Evolutionary conservation across 2,797 vertebrate genomes (phyloP).

Genomic region (Pempheris klunzingeri): DNA sequence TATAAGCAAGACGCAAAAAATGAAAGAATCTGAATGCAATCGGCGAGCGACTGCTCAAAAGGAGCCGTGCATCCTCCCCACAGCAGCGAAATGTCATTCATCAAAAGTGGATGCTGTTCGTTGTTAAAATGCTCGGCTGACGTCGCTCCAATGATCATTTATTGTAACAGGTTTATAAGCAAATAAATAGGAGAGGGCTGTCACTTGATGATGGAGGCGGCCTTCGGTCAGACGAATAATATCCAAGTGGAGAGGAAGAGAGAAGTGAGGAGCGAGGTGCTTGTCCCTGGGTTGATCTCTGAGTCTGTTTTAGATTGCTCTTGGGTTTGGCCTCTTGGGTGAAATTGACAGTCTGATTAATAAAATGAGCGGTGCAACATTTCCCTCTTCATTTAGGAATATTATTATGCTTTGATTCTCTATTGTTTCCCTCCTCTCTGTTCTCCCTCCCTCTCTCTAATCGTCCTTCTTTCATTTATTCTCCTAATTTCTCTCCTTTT

Average conservation of each 20-base stretch:
- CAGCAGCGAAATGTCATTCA: slow-evolving; percentile 94
- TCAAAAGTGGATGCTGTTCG: slow-evolving; percentile 94
- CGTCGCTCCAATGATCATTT: slow-evolving; percentile 99
- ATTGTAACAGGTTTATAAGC: slow-evolving; percentile 99
- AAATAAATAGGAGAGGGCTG: slow-evolving; percentile 99
- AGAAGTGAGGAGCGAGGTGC: slow-evolving; percentile 92
- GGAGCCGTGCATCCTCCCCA: slow-evolving; percentile 95
- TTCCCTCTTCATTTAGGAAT: slow-evolving; percentile 99
- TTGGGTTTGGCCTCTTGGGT: slow-evolving; percentile 99
- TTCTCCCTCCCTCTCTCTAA: slow-evolving; percentile 74
- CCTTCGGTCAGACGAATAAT: slow-evolving; percentile 98
- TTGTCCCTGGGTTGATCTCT: slow-evolving; percentile 91
- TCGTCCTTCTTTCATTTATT: slow-evolving; percentile 65
- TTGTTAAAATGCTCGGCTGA: slow-evolving; percentile 98
- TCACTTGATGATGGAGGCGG: slow-evolving; percentile 99
- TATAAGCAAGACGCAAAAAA: slow-evolving; percentile 91
- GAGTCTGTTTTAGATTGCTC: slow-evolving; percentile 93
- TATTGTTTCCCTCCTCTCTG: slow-evolving; percentile 90
- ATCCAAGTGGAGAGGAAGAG: slow-evolving; percentile 96
- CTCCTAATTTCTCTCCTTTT: slow-evolving; percentile 30
- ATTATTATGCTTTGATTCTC: slow-evolving; percentile 99
- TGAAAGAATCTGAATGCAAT: slow-evolving; percentile 92
- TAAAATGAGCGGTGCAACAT: slow-evolving; percentile 98
- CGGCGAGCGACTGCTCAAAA: slow-evolving; percentile 97
- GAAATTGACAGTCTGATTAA: slow-evolving; percentile 99